Conservation (phyloP, 2,888 invertebrate species). For the Harpagoxenus sublaevis region DNA sequence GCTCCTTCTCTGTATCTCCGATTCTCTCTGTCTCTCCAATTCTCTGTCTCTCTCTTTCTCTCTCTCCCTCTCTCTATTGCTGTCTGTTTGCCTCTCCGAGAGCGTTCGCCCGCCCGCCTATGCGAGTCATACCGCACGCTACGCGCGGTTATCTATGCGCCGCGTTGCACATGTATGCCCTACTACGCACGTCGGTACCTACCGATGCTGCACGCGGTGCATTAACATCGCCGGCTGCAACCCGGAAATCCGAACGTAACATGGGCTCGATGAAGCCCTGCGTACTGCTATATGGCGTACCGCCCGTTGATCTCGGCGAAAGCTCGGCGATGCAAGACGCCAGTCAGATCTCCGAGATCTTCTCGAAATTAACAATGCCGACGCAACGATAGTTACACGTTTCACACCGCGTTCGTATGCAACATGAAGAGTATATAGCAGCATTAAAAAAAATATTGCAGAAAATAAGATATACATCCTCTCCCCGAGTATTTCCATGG, state of each 20-base stretch:
- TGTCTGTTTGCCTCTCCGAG: slow-evolving; percentile 45
- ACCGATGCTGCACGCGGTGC: slow-evolving; percentile 53
- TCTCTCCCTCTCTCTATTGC: not conserved
- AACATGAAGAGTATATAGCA: not conserved
- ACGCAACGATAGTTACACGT: slow-evolving; percentile 1
- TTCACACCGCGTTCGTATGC: not conserved
- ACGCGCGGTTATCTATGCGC: slow-evolving; percentile 65
- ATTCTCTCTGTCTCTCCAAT: slow-evolving; percentile 25
- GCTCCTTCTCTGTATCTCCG: slow-evolving; percentile 58
- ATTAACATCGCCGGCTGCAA: slow-evolving; percentile 56
- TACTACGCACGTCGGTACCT: slow-evolving; percentile 59
- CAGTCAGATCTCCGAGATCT: slow-evolving; percentile 12
- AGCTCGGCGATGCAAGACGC: slow-evolving; percentile 46
- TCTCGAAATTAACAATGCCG: slow-evolving; percentile 42
- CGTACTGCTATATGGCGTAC: slow-evolving; percentile 5
- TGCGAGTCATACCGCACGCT: slow-evolving; percentile 58
- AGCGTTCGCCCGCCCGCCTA: slow-evolving; percentile 40
- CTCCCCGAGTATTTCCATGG: not conserved
- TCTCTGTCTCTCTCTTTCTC: slow-evolving; percentile 46
- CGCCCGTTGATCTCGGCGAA: slow-evolving; percentile 49
- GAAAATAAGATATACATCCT: not conserved
- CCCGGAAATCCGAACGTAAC: slow-evolving; percentile 60
- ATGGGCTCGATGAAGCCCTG: slow-evolving; percentile 31
- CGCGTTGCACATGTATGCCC: slow-evolving; percentile 64
- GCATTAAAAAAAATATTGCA: not conserved